Evolutionary conservation across 2,888 invertebrate genomes (phyloP).

Genomic region (Melanchra persicariae): DNA sequence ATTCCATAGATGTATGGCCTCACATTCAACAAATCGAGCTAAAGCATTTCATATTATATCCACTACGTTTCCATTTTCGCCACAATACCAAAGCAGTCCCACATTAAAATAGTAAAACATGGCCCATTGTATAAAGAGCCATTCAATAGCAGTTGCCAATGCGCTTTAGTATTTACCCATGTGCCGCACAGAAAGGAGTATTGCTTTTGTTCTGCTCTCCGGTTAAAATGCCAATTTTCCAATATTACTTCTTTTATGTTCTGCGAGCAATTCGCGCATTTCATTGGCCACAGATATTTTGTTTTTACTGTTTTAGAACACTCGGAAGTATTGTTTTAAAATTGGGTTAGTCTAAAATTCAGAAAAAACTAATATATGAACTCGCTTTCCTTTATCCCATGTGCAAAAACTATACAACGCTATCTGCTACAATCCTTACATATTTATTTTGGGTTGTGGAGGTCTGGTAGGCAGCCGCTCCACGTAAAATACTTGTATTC

Average conservation of each 20-base stretch:
- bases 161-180: conserved; percentile 15
- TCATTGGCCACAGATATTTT: conserved; percentile 33
- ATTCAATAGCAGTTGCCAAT: conserved; percentile 38
- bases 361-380: not conserved
- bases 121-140: conserved; percentile 21
- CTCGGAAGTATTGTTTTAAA: not conserved
- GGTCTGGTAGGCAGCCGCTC: no score
- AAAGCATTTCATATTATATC: not conserved
- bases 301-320: conserved; percentile 16
- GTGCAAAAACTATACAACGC: no score
- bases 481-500: no score
- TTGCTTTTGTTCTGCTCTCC: conserved; percentile 37
- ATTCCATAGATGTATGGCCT: not conserved
- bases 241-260: conserved; percentile 51
- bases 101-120: conserved; percentile 27
- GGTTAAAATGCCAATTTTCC: conserved; percentile 40
- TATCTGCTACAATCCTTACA: no score
- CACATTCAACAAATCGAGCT: not conserved
- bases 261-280: conserved; percentile 22
- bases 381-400: no score
- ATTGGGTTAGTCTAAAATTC: not conserved
- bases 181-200: conserved; percentile 28
- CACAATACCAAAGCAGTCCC: conserved; percentile 8
- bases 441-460: no score
- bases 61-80: not conserved